Evolutionary conservation across 2,888 invertebrate genomes (phyloP).

Genomic region (Rapana venosa): DNA sequence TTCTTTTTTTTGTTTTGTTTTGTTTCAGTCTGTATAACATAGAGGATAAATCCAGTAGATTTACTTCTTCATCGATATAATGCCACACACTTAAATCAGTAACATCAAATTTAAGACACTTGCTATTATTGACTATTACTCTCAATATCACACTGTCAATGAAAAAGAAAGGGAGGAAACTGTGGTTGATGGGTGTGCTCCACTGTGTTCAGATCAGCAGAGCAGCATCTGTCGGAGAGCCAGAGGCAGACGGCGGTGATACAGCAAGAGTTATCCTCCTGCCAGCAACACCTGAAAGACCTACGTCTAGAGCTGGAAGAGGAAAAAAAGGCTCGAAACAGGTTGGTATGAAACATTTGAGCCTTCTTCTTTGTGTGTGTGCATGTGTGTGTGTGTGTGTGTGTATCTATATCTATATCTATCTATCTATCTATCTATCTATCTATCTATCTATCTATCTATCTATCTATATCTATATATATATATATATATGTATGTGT

Average conservation of each 20-base stretch:
- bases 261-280: conserved; percentile 56
- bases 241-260: conserved; percentile 58
- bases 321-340: conserved; percentile 60
- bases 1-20: too few relatives aligned
- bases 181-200: conserved; percentile 5
- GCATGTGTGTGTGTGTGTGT: neutral
- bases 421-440: neutral
- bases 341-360: conserved; percentile 46
- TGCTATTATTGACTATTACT: too few relatives aligned
- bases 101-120: too few relatives aligned
- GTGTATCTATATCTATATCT: neutral
- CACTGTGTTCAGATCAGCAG: conserved; percentile 61
- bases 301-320: conserved; percentile 57
- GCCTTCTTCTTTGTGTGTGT: neutral
- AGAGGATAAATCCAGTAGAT: too few relatives aligned
- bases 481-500: neutral
- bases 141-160: too few relatives aligned
- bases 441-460: neutral
- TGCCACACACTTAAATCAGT: too few relatives aligned
- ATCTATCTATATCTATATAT: too few relatives aligned
- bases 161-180: too few relatives aligned
- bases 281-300: conserved; percentile 59
- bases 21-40: too few relatives aligned
- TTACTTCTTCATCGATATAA: too few relatives aligned
- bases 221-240: conserved; percentile 63